These are phyloP conservation scores for Microhierax caerulescens DNA, from an alignment of 2,797 vertebrate species.

Conservation along the genomic window DNA sequence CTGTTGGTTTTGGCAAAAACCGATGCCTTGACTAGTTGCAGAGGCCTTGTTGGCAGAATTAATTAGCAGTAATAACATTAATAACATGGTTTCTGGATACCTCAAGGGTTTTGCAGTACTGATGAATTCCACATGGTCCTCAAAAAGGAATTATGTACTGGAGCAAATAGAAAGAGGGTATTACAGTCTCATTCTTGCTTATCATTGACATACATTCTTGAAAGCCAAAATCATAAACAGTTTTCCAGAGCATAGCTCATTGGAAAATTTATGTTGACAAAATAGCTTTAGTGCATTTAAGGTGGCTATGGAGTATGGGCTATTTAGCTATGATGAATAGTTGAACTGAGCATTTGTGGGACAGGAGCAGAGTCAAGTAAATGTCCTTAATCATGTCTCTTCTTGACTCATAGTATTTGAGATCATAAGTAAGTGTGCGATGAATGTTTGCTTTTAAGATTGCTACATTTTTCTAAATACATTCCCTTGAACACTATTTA, in stretches of 20 bases:
- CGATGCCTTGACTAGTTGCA: conserved; percentile 13
- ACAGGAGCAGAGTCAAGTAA: neutral
- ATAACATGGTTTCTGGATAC: conserved; percentile 20
- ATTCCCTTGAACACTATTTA: neutral
- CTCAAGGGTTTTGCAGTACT: neutral
- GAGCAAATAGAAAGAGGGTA: neutral
- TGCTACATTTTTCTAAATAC: neutral
- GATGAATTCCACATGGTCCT: conserved; percentile 15
- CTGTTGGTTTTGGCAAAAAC: conserved; percentile 28
- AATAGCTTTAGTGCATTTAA: neutral
- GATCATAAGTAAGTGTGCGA: neutral
- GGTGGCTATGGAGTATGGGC: neutral
- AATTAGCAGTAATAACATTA: conserved; percentile 58
- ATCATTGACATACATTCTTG: neutral
- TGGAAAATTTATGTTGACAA: conserved; percentile 12
- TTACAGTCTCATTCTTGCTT: neutral
- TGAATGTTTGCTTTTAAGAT: neutral
- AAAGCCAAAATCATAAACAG: conserved; percentile 19
- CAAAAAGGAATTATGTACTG: neutral
- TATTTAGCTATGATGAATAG: neutral
- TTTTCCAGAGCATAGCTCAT: neutral
- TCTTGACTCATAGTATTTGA: neutral
- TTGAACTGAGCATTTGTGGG: neutral
- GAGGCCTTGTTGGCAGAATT: conserved; percentile 31
- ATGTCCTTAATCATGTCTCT: neutral